phyloP scores from a whole-genome alignment of 2,888 invertebrate genomes.

The Copidosoma aretas region DNA sequence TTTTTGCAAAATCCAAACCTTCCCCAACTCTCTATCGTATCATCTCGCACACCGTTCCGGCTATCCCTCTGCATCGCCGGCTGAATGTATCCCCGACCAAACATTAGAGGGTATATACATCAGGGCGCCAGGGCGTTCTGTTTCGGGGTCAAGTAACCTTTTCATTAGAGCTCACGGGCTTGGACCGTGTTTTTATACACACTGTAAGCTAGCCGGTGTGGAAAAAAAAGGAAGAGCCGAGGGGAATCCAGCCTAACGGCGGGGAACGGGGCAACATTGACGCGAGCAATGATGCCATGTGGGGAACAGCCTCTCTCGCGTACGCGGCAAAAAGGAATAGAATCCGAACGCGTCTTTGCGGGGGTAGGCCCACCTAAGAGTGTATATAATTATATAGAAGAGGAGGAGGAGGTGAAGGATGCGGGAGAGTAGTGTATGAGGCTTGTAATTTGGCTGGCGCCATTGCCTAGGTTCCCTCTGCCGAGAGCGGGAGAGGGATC shows the following conservation, averaged over 20 bases:
- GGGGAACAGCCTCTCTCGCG: slow-evolving; percentile 33
- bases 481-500: too few relatives aligned
- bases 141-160: slow-evolving; percentile 61
- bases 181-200: slow-evolving; percentile 44
- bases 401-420: too few relatives aligned
- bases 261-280: slow-evolving; percentile 54
- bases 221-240: not conserved
- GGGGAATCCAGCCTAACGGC: too few relatives aligned
- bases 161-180: slow-evolving; percentile 54
- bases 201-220: slow-evolving; percentile 42
- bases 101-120: not conserved
- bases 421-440: slow-evolving; percentile 49
- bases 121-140: slow-evolving; percentile 62
- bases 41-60: too few relatives aligned
- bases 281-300: slow-evolving; percentile 60
- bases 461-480: slow-evolving; percentile 39
- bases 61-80: too few relatives aligned
- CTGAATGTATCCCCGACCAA: too few relatives aligned
- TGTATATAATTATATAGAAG: slow-evolving; percentile 60
- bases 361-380: slow-evolving; percentile 14
- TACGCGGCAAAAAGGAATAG: slow-evolving; percentile 9
- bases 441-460: slow-evolving; percentile 62
- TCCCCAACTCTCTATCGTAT: too few relatives aligned
- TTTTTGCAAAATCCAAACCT: too few relatives aligned
- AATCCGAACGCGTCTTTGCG: not conserved